These are phyloP conservation scores for Colletes collaris DNA, from an alignment of 2,888 invertebrate genomes.

Conservation along the genomic window DNA sequence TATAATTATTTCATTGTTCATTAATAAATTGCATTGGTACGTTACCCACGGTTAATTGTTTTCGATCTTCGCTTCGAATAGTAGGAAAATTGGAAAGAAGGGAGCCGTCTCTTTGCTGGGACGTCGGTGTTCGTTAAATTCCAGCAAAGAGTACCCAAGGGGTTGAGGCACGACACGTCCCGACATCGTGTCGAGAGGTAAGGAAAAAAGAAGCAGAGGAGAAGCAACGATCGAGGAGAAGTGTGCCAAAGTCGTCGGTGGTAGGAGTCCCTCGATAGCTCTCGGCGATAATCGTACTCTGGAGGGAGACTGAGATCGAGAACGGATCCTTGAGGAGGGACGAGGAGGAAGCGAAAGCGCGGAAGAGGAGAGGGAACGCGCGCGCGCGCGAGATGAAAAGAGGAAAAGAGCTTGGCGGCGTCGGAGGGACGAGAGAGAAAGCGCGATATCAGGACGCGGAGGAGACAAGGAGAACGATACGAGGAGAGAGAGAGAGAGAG, in stretches of 20 bases:
- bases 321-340: neutral
- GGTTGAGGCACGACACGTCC: neutral
- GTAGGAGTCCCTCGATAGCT: constrained; percentile 43
- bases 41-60: no score
- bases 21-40: no score
- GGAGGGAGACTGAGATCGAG: constrained; percentile 16
- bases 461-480: neutral
- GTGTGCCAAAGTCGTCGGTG: constrained; percentile 51
- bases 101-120: no score
- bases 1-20: no score
- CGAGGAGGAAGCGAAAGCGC: constrained; percentile 13
- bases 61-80: neutral
- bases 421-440: neutral
- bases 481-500: neutral
- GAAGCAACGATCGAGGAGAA: constrained; percentile 32
- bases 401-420: constrained; percentile 6
- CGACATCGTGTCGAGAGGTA: constrained; percentile 2
- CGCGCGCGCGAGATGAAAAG: constrained; percentile 28
- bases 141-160: neutral
- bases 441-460: neutral
- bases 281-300: constrained; percentile 51
- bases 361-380: constrained; percentile 2
- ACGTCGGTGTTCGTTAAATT: neutral
- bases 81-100: neutral
- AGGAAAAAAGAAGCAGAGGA: constrained; percentile 1